phyloP scores from a whole-genome alignment of 2,888 invertebrate genomes.

The Drosophila sordidula region DNA sequence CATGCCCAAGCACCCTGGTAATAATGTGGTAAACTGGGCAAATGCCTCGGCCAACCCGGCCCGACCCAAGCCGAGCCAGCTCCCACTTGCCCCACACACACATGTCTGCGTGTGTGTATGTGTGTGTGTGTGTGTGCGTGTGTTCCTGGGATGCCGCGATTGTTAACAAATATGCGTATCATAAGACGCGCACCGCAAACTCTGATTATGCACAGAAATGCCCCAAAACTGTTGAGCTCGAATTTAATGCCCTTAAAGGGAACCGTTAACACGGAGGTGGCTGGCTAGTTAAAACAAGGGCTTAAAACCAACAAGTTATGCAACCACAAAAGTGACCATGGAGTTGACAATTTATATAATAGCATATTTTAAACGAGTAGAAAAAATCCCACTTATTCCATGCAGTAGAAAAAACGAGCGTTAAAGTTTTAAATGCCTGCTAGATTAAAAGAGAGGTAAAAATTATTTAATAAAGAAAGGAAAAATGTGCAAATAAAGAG shows the following conservation, averaged over 20 bases:
- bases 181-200: conserved; percentile 37
- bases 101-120: neutral
- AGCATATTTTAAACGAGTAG: no score
- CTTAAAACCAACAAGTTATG: neutral
- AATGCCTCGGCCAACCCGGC: conserved; percentile 26
- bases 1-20: conserved; percentile 74
- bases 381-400: neutral
- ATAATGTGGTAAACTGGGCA: conserved; percentile 76
- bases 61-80: conserved; percentile 1
- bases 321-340: neutral
- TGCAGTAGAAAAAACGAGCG: no score
- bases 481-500: no score
- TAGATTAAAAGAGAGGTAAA: neutral
- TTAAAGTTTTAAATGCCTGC: neutral
- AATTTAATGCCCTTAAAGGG: conserved; percentile 4
- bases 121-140: conserved; percentile 2
- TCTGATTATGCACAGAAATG: conserved; percentile 33
- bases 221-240: neutral
- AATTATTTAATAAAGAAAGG: no score
- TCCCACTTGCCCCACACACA: conserved; percentile 1
- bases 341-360: neutral
- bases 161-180: conserved; percentile 61
- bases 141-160: conserved; percentile 33
- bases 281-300: neutral
- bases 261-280: conserved; percentile 8